These are phyloP conservation scores for Geodia barretti DNA, from an alignment of 37 sponge, comb jelly and placozoan species.

Conservation along the genomic window DNA sequence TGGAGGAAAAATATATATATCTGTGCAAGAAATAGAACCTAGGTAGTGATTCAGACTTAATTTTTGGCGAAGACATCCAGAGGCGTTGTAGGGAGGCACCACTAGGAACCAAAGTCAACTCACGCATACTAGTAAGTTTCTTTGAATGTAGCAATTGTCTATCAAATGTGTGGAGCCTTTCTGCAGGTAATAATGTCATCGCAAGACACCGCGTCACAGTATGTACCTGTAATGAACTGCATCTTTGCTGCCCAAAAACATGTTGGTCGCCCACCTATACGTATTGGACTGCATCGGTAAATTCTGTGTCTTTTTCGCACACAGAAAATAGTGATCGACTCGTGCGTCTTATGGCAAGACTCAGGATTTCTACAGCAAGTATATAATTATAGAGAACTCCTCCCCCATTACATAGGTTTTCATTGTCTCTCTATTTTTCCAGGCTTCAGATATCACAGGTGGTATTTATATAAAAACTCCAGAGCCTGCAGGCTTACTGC, in stretches of 20 bases:
- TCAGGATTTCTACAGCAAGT: slow-evolving; percentile 94
- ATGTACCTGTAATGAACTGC: slow-evolving; percentile 88
- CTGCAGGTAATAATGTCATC: slow-evolving; percentile 64
- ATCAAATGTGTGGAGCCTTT: background rate
- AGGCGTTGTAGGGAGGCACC: slow-evolving; percentile 46
- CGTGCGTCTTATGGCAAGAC: slow-evolving; percentile 84
- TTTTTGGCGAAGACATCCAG: slow-evolving; percentile 53
- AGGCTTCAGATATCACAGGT: slow-evolving; percentile 93
- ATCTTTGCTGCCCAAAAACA: slow-evolving; percentile 90
- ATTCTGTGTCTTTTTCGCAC: background rate
- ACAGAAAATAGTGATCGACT: slow-evolving; percentile 86
- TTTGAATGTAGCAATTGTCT: background rate
- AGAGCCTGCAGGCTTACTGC: slow-evolving; percentile 72
- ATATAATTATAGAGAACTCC: background rate
- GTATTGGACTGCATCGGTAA: background rate
- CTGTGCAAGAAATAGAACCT: background rate
- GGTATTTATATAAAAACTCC: slow-evolving; percentile 76
- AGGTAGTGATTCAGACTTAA: background rate
- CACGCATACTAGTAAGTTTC: slow-evolving; percentile 56
- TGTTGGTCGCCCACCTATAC: background rate
- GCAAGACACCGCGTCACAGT: slow-evolving; percentile 71
- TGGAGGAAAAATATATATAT: too few species aligned
- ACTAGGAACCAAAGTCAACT: slow-evolving; percentile 41
- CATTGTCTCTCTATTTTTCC: background rate
- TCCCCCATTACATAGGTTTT: background rate